Evolutionary conservation across 2,113 vertebrate genomes (phyloP).

Genomic region (Alaudala cheleensis): DNA sequence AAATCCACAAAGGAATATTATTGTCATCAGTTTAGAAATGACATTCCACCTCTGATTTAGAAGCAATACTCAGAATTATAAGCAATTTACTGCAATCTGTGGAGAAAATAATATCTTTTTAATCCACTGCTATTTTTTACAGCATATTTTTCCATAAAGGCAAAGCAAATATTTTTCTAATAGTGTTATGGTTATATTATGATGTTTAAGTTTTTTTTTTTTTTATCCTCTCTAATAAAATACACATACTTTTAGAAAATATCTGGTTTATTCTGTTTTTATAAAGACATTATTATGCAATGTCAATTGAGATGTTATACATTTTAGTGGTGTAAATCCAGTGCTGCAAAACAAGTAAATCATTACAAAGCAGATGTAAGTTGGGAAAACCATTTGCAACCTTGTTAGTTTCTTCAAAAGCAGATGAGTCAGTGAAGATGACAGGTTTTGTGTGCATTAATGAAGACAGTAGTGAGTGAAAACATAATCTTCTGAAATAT

Average conservation of each 20-base stretch:
- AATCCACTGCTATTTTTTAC: neutral
- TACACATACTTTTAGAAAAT: neutral
- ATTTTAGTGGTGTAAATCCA: neutral
- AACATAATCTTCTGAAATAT: neutral
- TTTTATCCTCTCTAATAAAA: neutral
- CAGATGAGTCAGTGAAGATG: neutral
- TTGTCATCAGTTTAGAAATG: neutral
- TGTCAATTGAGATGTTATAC: neutral
- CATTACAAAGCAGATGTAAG: neutral
- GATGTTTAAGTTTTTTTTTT: neutral
- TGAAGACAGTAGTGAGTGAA: neutral
- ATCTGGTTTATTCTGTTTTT: neutral
- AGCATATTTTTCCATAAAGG: neutral
- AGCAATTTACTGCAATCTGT: neutral
- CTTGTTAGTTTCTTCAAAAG: neutral
- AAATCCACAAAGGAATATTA: neutral
- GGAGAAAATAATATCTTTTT: neutral
- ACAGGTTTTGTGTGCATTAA: neutral
- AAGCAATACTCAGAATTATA: neutral
- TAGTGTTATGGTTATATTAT: neutral
- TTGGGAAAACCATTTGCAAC: neutral
- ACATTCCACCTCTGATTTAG: neutral
- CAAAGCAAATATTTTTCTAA: neutral
- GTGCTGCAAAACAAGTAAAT: neutral
- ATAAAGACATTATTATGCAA: neutral